Base-by-base conservation (phyloP, 1,140 invertebrate species). In the Lepidostoma basale region DNA sequence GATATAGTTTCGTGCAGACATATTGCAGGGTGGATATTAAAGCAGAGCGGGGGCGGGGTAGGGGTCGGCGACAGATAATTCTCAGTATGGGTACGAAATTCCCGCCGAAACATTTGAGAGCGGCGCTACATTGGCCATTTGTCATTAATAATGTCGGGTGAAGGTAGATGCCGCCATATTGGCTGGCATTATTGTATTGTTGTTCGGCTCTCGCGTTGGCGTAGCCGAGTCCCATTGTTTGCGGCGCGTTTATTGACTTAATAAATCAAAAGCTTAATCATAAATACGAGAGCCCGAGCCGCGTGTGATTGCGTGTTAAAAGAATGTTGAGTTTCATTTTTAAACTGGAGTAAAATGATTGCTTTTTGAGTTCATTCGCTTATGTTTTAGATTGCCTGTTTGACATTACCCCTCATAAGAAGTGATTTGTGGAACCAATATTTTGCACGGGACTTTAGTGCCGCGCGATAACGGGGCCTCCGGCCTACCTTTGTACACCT, bases 121-220 rank as follows among this genome's bases (percentile, higher is more conserved):
- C 36, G 39, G 56, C 22, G 56, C 56, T 60, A 60, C 39, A 60
- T 60, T 23, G 56, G 36, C 56, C 56, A 60, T 60, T 60, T 60
- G 56, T 60, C 56, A 60, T 60, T 60, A 60, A 60, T 60, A 60
- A 60, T 60, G 56, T 60, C 56, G 39, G 56, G 42, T 60, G 36
- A 60, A 60, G 56, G 56, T 60, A 42, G 28, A 33, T 36, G 52
- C 30, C 28, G 52, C 52, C 52, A 56, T 33, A 56, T 56, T 56
- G 44, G 52, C 52, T 33, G 36, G 52, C 52, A 30, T 56, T 56
- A 56, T 56, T 56, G 52, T 56, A 56, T 56, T 56, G 52, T 56
- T 56, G 52, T 18, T 39, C 52, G 16, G 28, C 28, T 56, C 49
- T 16, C 30, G 49, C 9, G 26, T 2, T 33, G 30, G 18, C 52